Evolutionary conservation across 2,888 invertebrate genomes (phyloP), one percentile per base, ranked within the genome.

Genomic region (Lithophane leautieri): DNA sequence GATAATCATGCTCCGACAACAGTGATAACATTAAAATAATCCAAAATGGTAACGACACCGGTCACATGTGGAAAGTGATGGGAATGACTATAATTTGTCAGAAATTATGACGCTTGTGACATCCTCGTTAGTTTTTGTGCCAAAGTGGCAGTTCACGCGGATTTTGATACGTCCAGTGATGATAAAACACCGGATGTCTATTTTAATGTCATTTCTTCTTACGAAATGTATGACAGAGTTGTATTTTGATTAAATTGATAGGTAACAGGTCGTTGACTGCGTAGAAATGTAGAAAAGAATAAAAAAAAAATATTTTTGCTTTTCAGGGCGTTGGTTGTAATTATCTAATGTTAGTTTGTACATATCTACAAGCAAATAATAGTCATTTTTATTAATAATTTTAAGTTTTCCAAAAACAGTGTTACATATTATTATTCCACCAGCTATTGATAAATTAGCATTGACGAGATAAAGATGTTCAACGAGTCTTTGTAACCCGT

Each of bases 11-110:
- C 50, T 58, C 50, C 44, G 62, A 67, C 44, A 58, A 63, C 56
- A 44, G 73, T 60, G 42, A 70, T 79, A 68, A 78, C 60, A 71
- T 77, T 77, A 86, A 87, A 81, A 81, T 81, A 73, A 77, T 79
- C 73, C 70, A 69, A 88, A 83, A 81, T 83, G 81, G 71, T 83
- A 79, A 81, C 67, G 80, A 71, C 72, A 58, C 25, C 78, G 70
- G 81, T 81, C 81, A 86, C 73, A 86, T 81, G 79, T 83, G 67
- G 69, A 88, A 78, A 81, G 66, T 80, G 83, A 85, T 73, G 78
- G n/a, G 60, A 66, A 76, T 80, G 70, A 80, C 74, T 77, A 87
- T 87, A 83, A 88, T 82, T 79, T 83, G 70, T 83, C 85, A 79
- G 67, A 65, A 58, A 79, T 80, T 81, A 87, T 83, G 83, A 83